Base-by-base conservation (phyloP, 2,113 vertebrate species). In the Atlantisia rogersi region DNA sequence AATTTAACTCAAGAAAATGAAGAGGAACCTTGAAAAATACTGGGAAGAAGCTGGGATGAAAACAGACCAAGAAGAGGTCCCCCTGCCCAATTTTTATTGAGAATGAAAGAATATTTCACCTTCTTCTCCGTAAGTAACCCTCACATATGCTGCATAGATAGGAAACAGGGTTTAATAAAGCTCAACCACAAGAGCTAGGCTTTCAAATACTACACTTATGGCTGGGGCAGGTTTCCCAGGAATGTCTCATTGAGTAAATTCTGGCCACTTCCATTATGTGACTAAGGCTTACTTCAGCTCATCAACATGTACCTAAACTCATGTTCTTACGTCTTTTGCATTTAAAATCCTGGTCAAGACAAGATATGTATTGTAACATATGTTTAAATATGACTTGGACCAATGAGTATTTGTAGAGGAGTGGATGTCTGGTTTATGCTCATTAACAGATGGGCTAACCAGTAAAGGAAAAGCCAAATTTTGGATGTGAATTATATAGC, bases 301-400 rank as follows among this genome's bases (percentile, higher is more conserved):
- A 84, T 82, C 77, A 73, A 25, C 22, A 37, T 16, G n/a, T 3
- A 58, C 48, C 17, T 75, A 69, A 96, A 94, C 48, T 40, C 22
- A 31, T 5, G 4, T 29, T 92, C n/a, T 73, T 82, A 81, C 19
- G 21, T 62, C 17, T 64, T 69, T 44, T 73, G 8, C 3, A 3
- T 78, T 83, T 90, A 83, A 90, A 92, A 93, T 81, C 82, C 60
- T 55, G 53, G 58, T 94, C 92, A 94, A 94, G 83, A 88, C 86
- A 89, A 85, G 62, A 40, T 62, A 2, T 82, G 13, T 64, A 46
- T 84, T 73, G 32, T 22, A 90, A 39, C 25, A n/a, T 9, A n/a
- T 0, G 8, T 65, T 86, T 94, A 86, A 73, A 82, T 58, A 73
- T 76, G 50, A 65, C 80, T 82, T 65, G 53, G 25, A 26, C n/a